A percentile compares a stretch with the other conserved stretches of the same genome.
These are phyloP conservation scores for Limnothrissa miodon DNA, from an alignment of 2,113 vertebrate genomes.

Conservation along the genomic window DNA sequence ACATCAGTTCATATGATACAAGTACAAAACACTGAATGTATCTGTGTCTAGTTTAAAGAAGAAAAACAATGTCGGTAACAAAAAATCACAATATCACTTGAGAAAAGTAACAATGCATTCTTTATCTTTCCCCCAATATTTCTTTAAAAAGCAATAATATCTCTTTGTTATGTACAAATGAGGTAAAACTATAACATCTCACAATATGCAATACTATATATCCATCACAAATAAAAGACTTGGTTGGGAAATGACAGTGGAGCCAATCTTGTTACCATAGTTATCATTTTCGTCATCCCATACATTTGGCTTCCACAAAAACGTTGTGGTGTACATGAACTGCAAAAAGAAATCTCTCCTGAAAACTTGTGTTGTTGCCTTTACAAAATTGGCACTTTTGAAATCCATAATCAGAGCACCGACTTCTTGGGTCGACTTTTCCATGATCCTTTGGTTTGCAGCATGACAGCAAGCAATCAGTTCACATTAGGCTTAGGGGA, in stretches of 20 bases:
- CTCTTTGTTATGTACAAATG: slow-evolving; percentile 71
- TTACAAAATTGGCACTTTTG: slow-evolving; percentile 52
- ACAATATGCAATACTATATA: slow-evolving; percentile 65
- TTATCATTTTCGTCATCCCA: slow-evolving; percentile 17
- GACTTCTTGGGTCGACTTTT: slow-evolving; percentile 41
- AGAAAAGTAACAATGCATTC: background rate
- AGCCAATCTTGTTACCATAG: slow-evolving; percentile 29
- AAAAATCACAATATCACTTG: slow-evolving; percentile 45
- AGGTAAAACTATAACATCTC: slow-evolving; percentile 70
- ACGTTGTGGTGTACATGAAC: slow-evolving; percentile 39
- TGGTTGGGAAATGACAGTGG: slow-evolving; percentile 58
- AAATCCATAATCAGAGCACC: slow-evolving; percentile 54
- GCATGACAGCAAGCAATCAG: slow-evolving; percentile 67
- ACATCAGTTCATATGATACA: slow-evolving; percentile 55
- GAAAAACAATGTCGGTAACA: slow-evolving; percentile 14
- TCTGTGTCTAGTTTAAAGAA: slow-evolving; percentile 39
- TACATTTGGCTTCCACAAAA: slow-evolving; percentile 14
- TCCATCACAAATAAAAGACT: slow-evolving; percentile 64
- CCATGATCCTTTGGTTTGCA: slow-evolving; percentile 61
- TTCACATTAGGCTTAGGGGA: slow-evolving; percentile 67
- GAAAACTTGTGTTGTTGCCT: slow-evolving; percentile 50
- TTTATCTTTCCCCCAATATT: slow-evolving; percentile 36
- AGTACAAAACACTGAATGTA: slow-evolving; percentile 69
- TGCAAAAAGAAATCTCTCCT: slow-evolving; percentile 17
- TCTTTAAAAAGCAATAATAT: slow-evolving; percentile 57